Base-by-base conservation (phyloP, 2,113 vertebrate genomes). In the Neopipo cinnamomea region DNA sequence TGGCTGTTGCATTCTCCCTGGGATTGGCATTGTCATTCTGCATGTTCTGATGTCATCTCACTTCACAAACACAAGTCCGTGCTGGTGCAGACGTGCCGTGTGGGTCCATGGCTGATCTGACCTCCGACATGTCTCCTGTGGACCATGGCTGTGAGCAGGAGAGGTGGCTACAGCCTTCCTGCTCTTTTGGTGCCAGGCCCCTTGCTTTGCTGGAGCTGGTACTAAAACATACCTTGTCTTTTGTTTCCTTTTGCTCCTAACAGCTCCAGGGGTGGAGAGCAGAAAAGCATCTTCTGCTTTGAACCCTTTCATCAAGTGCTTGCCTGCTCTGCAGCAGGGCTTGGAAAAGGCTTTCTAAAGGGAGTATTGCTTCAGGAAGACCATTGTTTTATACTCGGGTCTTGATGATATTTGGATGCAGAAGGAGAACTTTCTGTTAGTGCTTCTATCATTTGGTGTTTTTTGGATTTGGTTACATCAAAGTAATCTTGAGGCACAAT, bases 11-110 rank as follows among this genome's bases (percentile, higher is more conserved):
- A 30, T 0, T 71, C 50, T 70, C 21, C 75, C 47, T 16, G 10
- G 21, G 39, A 59, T 31, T 14, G 14, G 27, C 4, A 7, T 41
- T 24, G 12, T 41, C 28, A 23, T 31, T 65, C 39, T 46, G 44
- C 33, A 8, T 31, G 44, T 46, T 71, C 28, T 22, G 23, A 44
- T 1, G 2, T 39, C 42, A 56, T 22, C 4, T 30, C 14, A 13
- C 12, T n/a, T 47, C 27, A 41, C 35, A 42, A 49, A 56, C 23
- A 9, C 15, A 2, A n/a, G 50, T 19, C 27, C 1, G 0, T 78
- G 72, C 10, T 0, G 4, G 27, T 39, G 72, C 58, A 50, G 47
- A 8, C 2, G 1, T 63, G 30, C 21, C 0, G 0, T 5, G 2
- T 27, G n/a, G 55, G 10, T 59, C 1, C 1, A 13, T 55, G 33